Evolutionary conservation across 2,888 invertebrate genomes (phyloP).

Genomic region (Schizotus pectinicornis): DNA sequence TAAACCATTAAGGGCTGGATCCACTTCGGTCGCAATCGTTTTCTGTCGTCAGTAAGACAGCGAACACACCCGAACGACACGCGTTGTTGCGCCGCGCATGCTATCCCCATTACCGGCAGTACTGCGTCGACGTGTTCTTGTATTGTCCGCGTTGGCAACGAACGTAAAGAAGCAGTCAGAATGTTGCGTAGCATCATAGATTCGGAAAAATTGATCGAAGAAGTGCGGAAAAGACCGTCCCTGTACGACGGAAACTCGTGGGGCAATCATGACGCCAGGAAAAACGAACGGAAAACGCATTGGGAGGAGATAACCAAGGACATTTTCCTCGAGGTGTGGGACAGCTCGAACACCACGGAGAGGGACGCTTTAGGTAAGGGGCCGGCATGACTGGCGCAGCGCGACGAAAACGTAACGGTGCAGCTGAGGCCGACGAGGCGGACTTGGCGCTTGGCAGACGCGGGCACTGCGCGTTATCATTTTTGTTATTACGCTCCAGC

Average conservation of each 20-base stretch:
- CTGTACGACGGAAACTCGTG: constrained; percentile 40
- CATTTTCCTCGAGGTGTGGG: constrained; percentile 39
- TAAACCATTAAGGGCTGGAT: too few relatives aligned
- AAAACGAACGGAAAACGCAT: constrained; percentile 3
- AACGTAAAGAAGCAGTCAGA: background rate
- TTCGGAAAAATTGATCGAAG: constrained; percentile 31
- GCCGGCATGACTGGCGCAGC: too few relatives aligned
- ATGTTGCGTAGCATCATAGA: constrained; percentile 26
- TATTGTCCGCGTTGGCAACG: background rate
- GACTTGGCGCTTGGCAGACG: too few relatives aligned
- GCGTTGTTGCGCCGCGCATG: background rate
- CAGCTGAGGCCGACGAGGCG: background rate
- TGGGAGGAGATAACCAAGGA: constrained; percentile 42
- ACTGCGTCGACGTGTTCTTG: too few relatives aligned
- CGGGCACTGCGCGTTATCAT: too few relatives aligned
- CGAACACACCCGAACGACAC: background rate
- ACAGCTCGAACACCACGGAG: constrained; percentile 30
- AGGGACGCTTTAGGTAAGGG: constrained; percentile 41
- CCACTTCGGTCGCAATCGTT: background rate
- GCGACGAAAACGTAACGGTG: too few relatives aligned
- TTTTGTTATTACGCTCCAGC: too few relatives aligned
- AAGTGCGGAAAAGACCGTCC: constrained; percentile 42
- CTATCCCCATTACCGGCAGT: background rate
- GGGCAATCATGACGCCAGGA: constrained; percentile 2
- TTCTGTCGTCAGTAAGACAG: background rate